These are phyloP conservation scores for Gulo gulo DNA, from an alignment of 2,113 vertebrate species.

Conservation along the genomic window DNA sequence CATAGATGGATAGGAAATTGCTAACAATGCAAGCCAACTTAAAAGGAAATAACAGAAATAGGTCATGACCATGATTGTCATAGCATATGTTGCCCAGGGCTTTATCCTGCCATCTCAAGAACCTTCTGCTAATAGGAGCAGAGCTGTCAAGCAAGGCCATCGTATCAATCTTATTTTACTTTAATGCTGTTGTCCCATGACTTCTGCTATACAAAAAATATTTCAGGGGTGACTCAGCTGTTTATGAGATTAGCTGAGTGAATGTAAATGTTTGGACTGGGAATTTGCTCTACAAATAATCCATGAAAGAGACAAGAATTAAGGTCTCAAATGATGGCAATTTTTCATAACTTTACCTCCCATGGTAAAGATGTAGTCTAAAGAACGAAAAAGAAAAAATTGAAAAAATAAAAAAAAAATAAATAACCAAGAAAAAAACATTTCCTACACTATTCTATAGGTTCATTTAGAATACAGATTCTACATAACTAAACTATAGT, in stretches of 20 bases:
- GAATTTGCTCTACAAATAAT: neutral
- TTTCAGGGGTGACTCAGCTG: neutral
- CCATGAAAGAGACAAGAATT: neutral
- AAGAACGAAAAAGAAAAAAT: neutral
- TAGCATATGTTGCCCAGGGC: neutral
- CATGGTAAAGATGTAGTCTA: neutral
- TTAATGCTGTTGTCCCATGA: neutral
- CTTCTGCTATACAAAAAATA: neutral
- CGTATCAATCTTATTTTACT: constrained; percentile 9
- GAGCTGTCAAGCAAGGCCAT: constrained; percentile 13
- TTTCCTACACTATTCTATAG: neutral
- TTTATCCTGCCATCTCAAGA: constrained; percentile 30
- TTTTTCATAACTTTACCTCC: neutral
- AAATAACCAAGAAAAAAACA: neutral
- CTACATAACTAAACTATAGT: neutral
- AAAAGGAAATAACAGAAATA: constrained; percentile 51
- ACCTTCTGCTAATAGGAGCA: constrained; percentile 34
- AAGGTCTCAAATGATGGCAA: neutral
- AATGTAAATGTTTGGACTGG: neutral
- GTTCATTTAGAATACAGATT: neutral
- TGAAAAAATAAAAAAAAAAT: neutral
- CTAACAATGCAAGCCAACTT: constrained; percentile 43
- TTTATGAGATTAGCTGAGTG: neutral
- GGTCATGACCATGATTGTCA: constrained; percentile 26
- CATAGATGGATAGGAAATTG: neutral